phyloP scores from a whole-genome alignment of 2,797 vertebrate genomes.

The Okamejei kenojei region DNA sequence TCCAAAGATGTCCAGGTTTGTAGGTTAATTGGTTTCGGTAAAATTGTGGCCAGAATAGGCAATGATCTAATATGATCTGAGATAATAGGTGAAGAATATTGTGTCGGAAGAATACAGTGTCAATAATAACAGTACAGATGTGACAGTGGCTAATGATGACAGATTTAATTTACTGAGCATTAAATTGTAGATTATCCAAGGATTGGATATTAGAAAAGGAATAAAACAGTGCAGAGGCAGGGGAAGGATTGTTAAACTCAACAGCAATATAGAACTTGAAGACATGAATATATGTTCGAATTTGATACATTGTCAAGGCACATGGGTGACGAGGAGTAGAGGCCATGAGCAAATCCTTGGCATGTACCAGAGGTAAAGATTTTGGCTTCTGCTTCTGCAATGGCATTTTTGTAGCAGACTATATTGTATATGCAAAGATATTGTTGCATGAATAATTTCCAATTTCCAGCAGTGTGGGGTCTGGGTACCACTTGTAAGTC shows the following conservation, averaged over 20 bases:
- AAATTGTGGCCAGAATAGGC: background rate
- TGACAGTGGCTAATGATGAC: background rate
- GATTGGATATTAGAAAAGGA: background rate
- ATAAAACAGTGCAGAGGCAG: no score
- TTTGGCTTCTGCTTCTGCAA: background rate
- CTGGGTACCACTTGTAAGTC: background rate
- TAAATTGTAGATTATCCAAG: background rate
- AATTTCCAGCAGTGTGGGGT: background rate
- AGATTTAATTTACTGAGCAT: background rate
- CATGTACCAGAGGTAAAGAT: background rate
- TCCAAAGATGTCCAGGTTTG: background rate
- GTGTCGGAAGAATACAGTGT: background rate
- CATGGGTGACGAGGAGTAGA: background rate
- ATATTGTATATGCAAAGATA: background rate
- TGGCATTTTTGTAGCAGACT: no score
- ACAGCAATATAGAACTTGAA: background rate
- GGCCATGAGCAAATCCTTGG: background rate
- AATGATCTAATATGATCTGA: background rate
- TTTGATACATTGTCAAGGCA: background rate
- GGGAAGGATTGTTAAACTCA: no score
- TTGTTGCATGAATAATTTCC: background rate
- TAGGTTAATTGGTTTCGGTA: background rate
- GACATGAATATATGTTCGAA: background rate
- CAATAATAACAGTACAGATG: background rate
- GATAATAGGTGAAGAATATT: background rate